Evolutionary conservation across 2,888 invertebrate species (phyloP), one percentile per base, ranked within the genome.

Genomic region (Muscina levida): DNA sequence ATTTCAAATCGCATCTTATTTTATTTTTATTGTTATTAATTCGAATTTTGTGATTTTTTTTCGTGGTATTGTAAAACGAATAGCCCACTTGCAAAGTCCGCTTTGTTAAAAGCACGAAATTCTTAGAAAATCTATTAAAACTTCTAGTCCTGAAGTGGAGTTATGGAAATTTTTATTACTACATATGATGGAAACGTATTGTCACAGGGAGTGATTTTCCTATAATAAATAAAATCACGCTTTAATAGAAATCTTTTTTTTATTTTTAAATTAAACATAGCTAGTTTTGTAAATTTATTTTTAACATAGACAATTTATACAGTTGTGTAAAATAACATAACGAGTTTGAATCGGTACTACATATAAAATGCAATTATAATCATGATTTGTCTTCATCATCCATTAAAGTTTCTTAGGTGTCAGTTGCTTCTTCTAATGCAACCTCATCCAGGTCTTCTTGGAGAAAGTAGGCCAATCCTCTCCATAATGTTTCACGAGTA

Each of bases 371-470:
- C 13, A 6, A 15, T 46, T 46, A 46, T 15, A 46, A 4, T 13
- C 46, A 6, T 46, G 46, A 6, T 46, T 46, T 13, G 3, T 46
- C 15, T 46, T 46, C 46, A 46, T 46, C 15, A 46, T 46, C 15
- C 46, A 46, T 46, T 46, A 46, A 46, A 46, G 46, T 46, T 46
- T 46, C 46, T 46, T 46, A 4, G 46, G 46, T 46, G 11, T 46
- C 13, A 15, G 46, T 46, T 46, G 46, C 15, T 46, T 46, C 46
- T 3, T 46, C 46, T 46, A n/a, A 15, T n/a, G 15, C 13, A 46
- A 11, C 46, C 46, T 15, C 13, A n/a, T 46, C 3, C 11, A 6
- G 13, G 3, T 46, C 2, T n/a, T 13, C 13, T 15, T 46, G 15
- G n/a, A 13, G 15, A 46, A 13, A 46, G 46, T 15, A 46, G n/a